Evolutionary conservation across 2,113 vertebrate species (phyloP).

Genomic region (Xenopus laevis): DNA sequence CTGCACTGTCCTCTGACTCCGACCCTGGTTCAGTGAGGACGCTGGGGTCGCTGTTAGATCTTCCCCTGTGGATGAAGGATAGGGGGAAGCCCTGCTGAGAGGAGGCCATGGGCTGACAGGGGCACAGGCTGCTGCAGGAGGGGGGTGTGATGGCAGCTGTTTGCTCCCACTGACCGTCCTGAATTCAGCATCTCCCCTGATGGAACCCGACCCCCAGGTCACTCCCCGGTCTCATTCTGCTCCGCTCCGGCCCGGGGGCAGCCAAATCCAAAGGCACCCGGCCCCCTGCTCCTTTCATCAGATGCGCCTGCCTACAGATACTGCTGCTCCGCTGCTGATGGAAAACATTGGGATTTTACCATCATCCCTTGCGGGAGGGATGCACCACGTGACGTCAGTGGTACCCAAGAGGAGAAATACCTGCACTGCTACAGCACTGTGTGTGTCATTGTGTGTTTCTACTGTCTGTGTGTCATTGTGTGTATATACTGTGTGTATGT

Average conservation of each 20-base stretch:
- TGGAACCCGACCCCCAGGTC: not conserved
- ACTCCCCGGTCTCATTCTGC: too few relatives aligned
- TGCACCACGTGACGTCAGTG: constrained; percentile 35
- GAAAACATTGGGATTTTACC: constrained; percentile 41
- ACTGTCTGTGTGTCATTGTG: not conserved
- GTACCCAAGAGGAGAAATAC: constrained; percentile 18
- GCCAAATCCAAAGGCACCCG: too few relatives aligned
- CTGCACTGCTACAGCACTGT: constrained; percentile 37
- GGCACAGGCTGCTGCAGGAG: constrained; percentile 6
- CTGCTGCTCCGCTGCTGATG: not conserved
- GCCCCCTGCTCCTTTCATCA: too few relatives aligned
- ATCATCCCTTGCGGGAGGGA: constrained; percentile 40
- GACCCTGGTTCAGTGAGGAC: constrained; percentile 56
- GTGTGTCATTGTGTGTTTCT: not conserved
- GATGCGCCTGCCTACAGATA: constrained; percentile 12
- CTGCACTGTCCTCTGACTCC: constrained; percentile 63
- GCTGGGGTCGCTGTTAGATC: constrained; percentile 73
- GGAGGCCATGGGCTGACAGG: constrained; percentile 61
- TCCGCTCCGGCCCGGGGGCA: too few relatives aligned
- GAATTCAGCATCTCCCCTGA: constrained; percentile 10
- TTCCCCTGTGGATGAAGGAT: constrained; percentile 64
- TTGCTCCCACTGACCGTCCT: not conserved
- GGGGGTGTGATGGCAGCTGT: not conserved
- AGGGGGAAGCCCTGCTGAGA: constrained; percentile 59
- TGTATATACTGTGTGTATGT: not conserved